Evolutionary conservation across 2,797 vertebrate species (phyloP).

Genomic region (Intellagama lesueurii): DNA sequence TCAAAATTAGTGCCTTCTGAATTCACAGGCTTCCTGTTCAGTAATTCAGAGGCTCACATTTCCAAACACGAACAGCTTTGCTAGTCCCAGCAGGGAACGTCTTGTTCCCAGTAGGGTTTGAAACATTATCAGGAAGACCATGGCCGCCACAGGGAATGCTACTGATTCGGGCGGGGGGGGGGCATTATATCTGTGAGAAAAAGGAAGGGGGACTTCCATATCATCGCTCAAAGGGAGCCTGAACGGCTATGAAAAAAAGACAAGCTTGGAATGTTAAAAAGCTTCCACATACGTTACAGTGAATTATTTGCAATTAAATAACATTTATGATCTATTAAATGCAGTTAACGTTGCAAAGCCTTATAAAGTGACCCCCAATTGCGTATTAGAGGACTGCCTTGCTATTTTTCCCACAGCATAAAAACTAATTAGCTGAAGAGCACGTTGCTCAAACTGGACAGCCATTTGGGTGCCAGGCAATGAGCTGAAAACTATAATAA

Average conservation of each 20-base stretch:
- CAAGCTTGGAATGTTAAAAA: constrained; percentile 49
- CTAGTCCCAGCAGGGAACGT: not conserved
- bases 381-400: constrained; percentile 57
- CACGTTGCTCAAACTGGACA: constrained; percentile 16
- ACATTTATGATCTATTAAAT: constrained; percentile 68
- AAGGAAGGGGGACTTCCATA: constrained; percentile 41
- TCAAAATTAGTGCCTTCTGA: not conserved
- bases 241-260: constrained; percentile 16
- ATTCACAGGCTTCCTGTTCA: not conserved
- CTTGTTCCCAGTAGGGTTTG: not conserved
- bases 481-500: constrained; percentile 50
- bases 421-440: constrained; percentile 61
- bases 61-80: not conserved
- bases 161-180: not conserved
- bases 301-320: constrained; percentile 69
- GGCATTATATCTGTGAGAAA: constrained; percentile 8
- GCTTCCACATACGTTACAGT: constrained; percentile 36
- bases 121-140: not conserved
- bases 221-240: constrained; percentile 11
- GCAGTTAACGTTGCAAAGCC: constrained; percentile 64
- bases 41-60: not conserved
- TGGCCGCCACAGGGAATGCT: not conserved
- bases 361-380: constrained; percentile 61
- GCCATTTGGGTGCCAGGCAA: constrained; percentile 51
- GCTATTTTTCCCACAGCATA: constrained; percentile 44